Evolutionary conservation across 1,140 invertebrate genomes (phyloP), one percentile per base, ranked within the genome.

Genomic region (Halyomorpha halys): DNA sequence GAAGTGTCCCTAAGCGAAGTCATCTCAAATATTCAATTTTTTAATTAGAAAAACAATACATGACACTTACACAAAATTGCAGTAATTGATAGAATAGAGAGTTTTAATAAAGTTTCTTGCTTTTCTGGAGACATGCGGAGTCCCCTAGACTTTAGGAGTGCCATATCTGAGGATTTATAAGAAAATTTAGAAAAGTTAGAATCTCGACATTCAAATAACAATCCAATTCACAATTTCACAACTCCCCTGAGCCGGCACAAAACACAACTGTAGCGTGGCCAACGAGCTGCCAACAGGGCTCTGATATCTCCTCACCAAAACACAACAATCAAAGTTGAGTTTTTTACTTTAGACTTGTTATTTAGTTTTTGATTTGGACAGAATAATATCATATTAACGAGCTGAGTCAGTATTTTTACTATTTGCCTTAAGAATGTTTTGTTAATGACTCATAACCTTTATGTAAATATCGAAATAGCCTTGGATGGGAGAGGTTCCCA

Each of bases 61-160:
- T 39, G 34, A 56, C 68, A 86, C 88, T 89, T 83, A 97, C 94
- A 96, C 69, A 98, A 79, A 72, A 97, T 85, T 64, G 90, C 90
- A 70, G 92, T 93, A 72, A 94, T 81, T 49, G 93, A 89, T 59
- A 98, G 81, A 74, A 97, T 90, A 64, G 87, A 83, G 72, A 97
- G 79, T 75, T 97, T 97, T 65, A 97, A 80, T 68, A 97, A 82
- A 45, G 92, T 96, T 76, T 97, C 92, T 74, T 97, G 93, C 76
- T 97, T 97, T 70, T 97, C 91, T 21, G 61, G 67, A 45, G 71
- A 72, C 70, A 72, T 71, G 18, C 68, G 63, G 39, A 69, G 59
- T 27, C 67, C 67, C 39, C 67, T 51, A 21, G 65, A 64, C 53
- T 69, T 69, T 13, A 69, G 39, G 11, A 67, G 14, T 27, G 65